Evolutionary conservation across 2,797 vertebrate genomes (phyloP), one percentile per base, ranked within the genome.

Genomic region (Ataeniobius toweri): DNA sequence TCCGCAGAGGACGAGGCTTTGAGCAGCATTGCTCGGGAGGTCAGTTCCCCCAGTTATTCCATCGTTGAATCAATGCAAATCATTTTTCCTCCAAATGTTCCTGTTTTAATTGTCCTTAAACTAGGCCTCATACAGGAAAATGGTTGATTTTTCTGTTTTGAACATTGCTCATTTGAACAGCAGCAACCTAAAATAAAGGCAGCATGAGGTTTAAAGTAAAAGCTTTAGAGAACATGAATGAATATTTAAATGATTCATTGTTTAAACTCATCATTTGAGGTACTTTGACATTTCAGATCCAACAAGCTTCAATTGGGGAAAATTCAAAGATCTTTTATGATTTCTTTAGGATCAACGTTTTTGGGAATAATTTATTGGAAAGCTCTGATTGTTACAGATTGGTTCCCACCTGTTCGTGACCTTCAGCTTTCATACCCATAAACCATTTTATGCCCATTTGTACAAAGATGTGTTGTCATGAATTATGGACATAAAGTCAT

Each of bases 1-100:
- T 99, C 98, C 80, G 98, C 98, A 22, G 98, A 99, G 93, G 98
- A 99, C 93, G 98, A 99, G 89, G 97, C 98, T 53, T 90, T 99
- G 90, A 98, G 96, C 94, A 97, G 94, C 93, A 99, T 99, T 76
- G 98, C 98, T 74, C 95, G 98, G 93, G 98, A 99, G 97, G 98
- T 99, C 90, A 93, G 96, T 86, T 81, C 24, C 3, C 18, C 18
- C 18, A 8, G 50, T 71, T 74, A 26, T 39, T 74, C 14, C 13
- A 48, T 71, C 28, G 28, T 20, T 53, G 36, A 80, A 77, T 89
- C 79, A 28, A 39, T 81, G 18, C 61, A 72, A 61, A 86, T 65
- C 13, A 56, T 14, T 48, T 48, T 84, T 81, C 26, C 14, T 53
- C 20, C 14, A 44, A 48, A 48, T 74, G 20, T 61, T 88, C n/a